Base-by-base conservation (phyloP, 1,140 invertebrate species). In the Chrysomallon squamiferum region DNA sequence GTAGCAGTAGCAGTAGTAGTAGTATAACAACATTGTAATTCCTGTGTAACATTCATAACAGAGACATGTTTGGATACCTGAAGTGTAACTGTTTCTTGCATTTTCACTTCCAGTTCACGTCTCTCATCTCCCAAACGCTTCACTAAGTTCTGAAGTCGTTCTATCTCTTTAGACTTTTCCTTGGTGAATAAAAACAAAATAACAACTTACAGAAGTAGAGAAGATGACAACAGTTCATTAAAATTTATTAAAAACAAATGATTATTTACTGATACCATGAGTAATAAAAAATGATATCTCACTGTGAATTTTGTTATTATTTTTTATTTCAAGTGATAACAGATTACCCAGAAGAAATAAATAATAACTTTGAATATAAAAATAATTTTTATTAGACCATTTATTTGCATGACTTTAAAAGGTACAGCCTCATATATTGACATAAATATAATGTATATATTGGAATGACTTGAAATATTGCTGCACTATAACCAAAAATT, bases 141-240 rank as follows among this genome's bases (percentile, higher is more conserved):
- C 15, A 70, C 22, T 18, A 59, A 49, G 15, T 71, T 69, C 35
- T 70, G 61, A 6, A 77, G 61, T 54, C 67, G 59, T 11, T 15
- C 11, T 13, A 77, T 62, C 57, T 77, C 72, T 32, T 69, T 68
- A 15, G 50, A 66, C 60, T 76, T 76, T 62, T 66, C 67, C 74
- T 76, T 56, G 25, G 67, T 60, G 3, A 45, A 15, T 43, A 29
- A 61, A 38, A 33, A n/a, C n/a, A n/a, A n/a, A n/a, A n/a, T n/a
- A n/a, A n/a, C n/a, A n/a, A n/a, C n/a, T n/a, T n/a, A n/a, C n/a
- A n/a, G n/a, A n/a, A n/a, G n/a, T n/a, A n/a, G n/a, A n/a, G n/a
- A n/a, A n/a, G n/a, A n/a, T n/a, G n/a, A n/a, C n/a, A n/a, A n/a
- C n/a, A n/a, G n/a, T n/a, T n/a, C n/a, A n/a, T n/a, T n/a, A n/a